phyloP scores from a whole-genome alignment of 2,797 vertebrate species.

The Megaceryle alcyon region DNA sequence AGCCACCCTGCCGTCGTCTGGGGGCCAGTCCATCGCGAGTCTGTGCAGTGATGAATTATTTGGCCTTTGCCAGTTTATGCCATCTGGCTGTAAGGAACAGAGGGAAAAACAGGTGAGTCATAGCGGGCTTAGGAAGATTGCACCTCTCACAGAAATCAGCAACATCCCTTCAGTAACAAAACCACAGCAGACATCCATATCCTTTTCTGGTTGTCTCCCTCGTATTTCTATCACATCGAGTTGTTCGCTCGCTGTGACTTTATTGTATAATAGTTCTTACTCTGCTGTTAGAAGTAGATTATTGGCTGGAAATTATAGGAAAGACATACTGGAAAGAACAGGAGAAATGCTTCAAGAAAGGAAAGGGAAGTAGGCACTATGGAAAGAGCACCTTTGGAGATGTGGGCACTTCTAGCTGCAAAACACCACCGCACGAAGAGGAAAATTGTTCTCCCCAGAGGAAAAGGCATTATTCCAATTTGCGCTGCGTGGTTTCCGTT shows the following conservation, averaged over 20 bases:
- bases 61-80: conserved; percentile 5
- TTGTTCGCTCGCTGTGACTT: not conserved
- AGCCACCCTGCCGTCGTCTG: not conserved
- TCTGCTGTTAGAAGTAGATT: not conserved
- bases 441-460: not conserved
- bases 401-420: not conserved
- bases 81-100: conserved; percentile 38
- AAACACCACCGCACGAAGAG: not conserved
- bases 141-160: not conserved
- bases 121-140: not conserved
- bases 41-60: not conserved
- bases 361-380: not conserved
- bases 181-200: not conserved
- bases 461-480: not conserved
- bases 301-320: not conserved
- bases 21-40: not conserved
- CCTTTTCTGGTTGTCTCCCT: not conserved
- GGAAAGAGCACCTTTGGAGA: conserved; percentile 7
- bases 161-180: not conserved
- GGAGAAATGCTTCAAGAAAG: not conserved
- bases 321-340: not conserved
- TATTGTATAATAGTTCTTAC: not conserved
- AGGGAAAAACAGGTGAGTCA: conserved; percentile 37
- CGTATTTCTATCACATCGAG: not conserved
- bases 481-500: not conserved